Percentiles rank a stretch among this genome's conserved stretches.
phyloP scores from a whole-genome alignment of 2,797 vertebrate genomes.

The Discoglossus pictus region DNA sequence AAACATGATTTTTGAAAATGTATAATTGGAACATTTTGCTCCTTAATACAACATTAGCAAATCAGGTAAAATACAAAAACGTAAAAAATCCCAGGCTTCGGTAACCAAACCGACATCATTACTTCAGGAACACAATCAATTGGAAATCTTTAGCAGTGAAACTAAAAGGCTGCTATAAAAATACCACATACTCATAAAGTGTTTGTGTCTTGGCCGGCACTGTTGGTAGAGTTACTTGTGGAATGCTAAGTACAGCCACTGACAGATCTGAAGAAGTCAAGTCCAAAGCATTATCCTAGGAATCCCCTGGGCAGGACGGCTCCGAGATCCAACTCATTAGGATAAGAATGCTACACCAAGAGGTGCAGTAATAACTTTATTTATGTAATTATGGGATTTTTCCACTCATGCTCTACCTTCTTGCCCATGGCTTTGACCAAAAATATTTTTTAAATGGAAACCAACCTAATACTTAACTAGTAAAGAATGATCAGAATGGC shows the following conservation, averaged over 20 bases:
- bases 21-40: too few relatives aligned
- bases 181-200: slow-evolving; percentile 20
- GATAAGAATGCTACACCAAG: neutral
- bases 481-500: neutral
- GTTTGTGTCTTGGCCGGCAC: slow-evolving; percentile 2
- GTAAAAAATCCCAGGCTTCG: neutral
- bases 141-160: slow-evolving; percentile 27
- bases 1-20: too few relatives aligned
- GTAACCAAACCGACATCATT: neutral
- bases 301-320: neutral
- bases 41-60: too few relatives aligned
- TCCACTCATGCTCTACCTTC: neutral
- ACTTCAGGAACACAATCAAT: slow-evolving; percentile 5
- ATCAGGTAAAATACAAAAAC: too few relatives aligned
- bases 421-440: neutral
- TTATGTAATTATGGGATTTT: neutral
- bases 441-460: neutral
- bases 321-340: slow-evolving; percentile 11
- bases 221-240: slow-evolving; percentile 23
- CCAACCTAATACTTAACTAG: neutral
- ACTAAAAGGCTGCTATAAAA: slow-evolving; percentile 22
- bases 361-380: neutral
- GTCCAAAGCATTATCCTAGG: slow-evolving; percentile 11
- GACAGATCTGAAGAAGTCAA: too few relatives aligned
- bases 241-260: slow-evolving; percentile 14